Conservation (phyloP, 2,888 invertebrate species). For the Drosophila testacea region DNA sequence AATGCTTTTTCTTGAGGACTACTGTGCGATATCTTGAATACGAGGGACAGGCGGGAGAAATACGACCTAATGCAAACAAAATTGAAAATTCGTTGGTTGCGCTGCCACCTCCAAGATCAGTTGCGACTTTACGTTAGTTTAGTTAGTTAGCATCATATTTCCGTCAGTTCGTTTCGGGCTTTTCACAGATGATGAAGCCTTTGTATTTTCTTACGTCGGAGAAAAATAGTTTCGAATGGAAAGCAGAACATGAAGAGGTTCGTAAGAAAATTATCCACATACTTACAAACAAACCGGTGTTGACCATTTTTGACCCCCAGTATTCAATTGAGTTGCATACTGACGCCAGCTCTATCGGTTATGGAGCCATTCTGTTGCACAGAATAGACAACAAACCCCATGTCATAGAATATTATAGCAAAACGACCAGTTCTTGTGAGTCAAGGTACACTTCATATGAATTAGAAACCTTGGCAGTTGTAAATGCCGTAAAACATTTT, state of each 20-base stretch:
- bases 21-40: conserved; percentile 10
- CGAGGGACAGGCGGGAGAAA: conserved; percentile 11
- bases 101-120: neutral
- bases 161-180: conserved; percentile 20
- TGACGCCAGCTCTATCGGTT: conserved; percentile 10
- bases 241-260: neutral
- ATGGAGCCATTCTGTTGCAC: conserved; percentile 14
- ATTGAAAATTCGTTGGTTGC: too few species aligned
- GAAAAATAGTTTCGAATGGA: conserved; percentile 10
- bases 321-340: neutral
- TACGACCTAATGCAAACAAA: neutral
- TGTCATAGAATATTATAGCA: too few species aligned
- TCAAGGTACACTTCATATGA: too few species aligned
- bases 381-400: too few species aligned
- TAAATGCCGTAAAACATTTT: too few species aligned
- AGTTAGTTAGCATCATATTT: conserved; percentile 36
- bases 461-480: too few species aligned
- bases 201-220: conserved; percentile 15
- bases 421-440: too few species aligned
- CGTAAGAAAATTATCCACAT: too few species aligned
- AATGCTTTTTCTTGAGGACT: conserved; percentile 11
- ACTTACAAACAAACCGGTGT: too few species aligned
- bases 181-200: conserved; percentile 28
- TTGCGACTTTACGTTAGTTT: conserved; percentile 17
- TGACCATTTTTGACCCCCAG: neutral